Evolutionary conservation across 2,113 vertebrate genomes (phyloP).

Genomic region (Lamprotornis superbus): DNA sequence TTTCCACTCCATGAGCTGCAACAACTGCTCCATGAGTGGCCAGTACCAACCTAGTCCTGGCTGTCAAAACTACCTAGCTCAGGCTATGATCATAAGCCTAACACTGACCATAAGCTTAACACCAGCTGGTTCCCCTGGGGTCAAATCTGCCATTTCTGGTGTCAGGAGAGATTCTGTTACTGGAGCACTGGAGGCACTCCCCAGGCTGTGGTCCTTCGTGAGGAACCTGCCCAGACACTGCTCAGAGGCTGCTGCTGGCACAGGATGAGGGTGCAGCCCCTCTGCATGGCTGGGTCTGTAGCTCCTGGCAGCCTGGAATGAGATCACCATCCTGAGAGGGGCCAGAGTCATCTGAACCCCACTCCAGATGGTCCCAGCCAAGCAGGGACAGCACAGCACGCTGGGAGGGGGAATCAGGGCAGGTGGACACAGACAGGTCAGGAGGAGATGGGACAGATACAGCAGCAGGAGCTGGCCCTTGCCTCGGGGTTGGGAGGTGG

Average conservation of each 20-base stretch:
- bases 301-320: accelerated
- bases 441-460: neutral
- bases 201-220: neutral
- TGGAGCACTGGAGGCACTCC: neutral
- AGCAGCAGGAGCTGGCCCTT: neutral
- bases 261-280: neutral
- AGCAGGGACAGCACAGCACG: accelerated
- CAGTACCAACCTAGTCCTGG: neutral
- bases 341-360: neutral
- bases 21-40: neutral
- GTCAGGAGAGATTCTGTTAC: neutral
- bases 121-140: neutral
- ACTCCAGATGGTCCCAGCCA: neutral
- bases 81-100: neutral
- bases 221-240: neutral
- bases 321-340: neutral
- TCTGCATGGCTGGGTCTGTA: accelerated
- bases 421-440: neutral
- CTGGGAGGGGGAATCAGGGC: accelerated
- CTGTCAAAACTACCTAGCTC: neutral
- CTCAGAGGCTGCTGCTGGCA: neutral
- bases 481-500: accelerated
- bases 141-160: neutral
- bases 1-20: neutral
- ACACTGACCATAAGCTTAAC: neutral